Conservation (phyloP, 2,113 vertebrate genomes). For the Tetraodon nigroviridis region DNA sequence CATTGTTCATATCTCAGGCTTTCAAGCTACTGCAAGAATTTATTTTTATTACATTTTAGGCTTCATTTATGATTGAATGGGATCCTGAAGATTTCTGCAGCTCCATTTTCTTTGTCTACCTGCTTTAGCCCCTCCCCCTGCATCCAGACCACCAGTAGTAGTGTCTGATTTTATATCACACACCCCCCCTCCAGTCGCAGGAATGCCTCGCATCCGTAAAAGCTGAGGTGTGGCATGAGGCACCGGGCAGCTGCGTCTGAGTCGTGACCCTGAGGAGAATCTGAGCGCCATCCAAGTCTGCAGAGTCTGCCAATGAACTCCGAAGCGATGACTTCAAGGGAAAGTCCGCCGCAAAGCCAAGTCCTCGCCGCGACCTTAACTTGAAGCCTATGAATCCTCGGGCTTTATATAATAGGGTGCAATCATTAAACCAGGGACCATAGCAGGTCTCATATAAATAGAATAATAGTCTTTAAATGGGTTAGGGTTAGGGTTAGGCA, state of each 20-base stretch:
- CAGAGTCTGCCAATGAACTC: slow-evolving; percentile 32
- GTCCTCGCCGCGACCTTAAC: slow-evolving; percentile 35
- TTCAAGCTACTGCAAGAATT: too few species aligned
- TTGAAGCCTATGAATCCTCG: slow-evolving; percentile 30
- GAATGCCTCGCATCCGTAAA: slow-evolving; percentile 59
- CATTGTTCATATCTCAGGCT: too few species aligned
- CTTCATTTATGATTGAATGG: background rate
- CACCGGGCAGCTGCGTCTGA: slow-evolving; percentile 7
- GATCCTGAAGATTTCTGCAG: background rate
- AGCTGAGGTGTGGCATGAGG: slow-evolving; percentile 38
- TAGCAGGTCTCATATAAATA: background rate
- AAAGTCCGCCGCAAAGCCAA: slow-evolving; percentile 34
- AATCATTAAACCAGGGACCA: slow-evolving; percentile 36
- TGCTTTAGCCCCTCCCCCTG: slow-evolving; percentile 3
- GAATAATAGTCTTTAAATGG: too few species aligned
- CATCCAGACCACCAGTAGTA: slow-evolving; percentile 32
- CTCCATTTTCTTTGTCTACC: slow-evolving; percentile 21
- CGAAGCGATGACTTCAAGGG: slow-evolving; percentile 39
- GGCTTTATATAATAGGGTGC: slow-evolving; percentile 26
- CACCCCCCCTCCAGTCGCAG: slow-evolving; percentile 46
- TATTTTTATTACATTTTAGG: background rate
- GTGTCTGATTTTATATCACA: slow-evolving; percentile 63
- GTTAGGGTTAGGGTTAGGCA: too few species aligned
- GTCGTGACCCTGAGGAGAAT: background rate
- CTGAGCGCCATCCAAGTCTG: background rate